Conservation (phyloP, 1,140 invertebrate genomes). For the Harlomillsia oculata region DNA sequence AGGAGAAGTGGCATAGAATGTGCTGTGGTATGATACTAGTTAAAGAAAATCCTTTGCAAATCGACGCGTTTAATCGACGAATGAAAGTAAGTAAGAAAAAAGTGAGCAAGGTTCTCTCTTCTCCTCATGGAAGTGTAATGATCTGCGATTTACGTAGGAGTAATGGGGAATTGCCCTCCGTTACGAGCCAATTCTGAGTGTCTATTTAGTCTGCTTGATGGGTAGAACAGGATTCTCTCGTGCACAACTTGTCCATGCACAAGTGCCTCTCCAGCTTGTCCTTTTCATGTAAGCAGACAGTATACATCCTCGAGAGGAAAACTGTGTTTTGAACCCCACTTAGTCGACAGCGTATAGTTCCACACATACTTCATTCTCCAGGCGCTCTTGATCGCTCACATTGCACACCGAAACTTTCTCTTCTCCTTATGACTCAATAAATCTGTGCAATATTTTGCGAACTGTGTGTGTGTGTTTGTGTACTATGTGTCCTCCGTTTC, state of each 20-base stretch:
- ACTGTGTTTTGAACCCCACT: too few relatives aligned
- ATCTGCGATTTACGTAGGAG: slow-evolving; percentile 18
- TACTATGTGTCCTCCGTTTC: too few relatives aligned
- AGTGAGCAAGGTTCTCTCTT: slow-evolving; percentile 2
- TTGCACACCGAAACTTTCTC: background rate
- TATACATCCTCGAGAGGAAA: too few relatives aligned
- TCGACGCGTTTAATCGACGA: slow-evolving; percentile 12
- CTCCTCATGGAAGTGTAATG: slow-evolving; percentile 17
- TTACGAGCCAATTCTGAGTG: slow-evolving; percentile 10
- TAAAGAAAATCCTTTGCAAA: too few relatives aligned
- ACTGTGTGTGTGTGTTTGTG: too few relatives aligned
- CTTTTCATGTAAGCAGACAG: too few relatives aligned
- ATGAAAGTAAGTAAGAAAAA: slow-evolving; percentile 14
- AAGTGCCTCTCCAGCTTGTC: slow-evolving; percentile 3
- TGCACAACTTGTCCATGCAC: slow-evolving; percentile 8
- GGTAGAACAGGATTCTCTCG: slow-evolving; percentile 9
- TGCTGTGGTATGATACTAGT: too few relatives aligned
- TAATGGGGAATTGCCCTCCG: slow-evolving; percentile 11
- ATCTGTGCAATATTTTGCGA: slow-evolving; percentile 1
- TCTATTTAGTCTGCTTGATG: slow-evolving; percentile 10
- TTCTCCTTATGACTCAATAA: slow-evolving; percentile 10
- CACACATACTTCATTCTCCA: too few relatives aligned
- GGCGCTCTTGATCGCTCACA: too few relatives aligned
- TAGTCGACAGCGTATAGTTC: too few relatives aligned
- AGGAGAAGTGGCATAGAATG: too few relatives aligned